Evolutionary conservation across 2,113 vertebrate species (phyloP), one percentile per base, ranked within the genome.

Genomic region (Lamprotornis superbus): DNA sequence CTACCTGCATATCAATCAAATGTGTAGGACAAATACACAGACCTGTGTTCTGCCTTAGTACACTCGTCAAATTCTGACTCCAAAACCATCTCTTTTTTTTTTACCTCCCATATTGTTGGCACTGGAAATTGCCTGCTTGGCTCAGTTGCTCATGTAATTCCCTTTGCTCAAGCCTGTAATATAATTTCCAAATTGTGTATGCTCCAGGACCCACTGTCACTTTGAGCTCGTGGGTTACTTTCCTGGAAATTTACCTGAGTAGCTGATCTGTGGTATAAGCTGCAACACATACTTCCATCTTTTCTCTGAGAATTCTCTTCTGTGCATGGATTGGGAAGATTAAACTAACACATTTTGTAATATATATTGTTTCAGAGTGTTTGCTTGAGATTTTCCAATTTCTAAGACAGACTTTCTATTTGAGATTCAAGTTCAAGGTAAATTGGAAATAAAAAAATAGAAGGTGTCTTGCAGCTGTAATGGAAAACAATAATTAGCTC

Each of bases 101-200:
- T 82, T 69, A 22, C 79, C 40, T 93, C 67, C 40, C 25, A 17
- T 77, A 46, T 80, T 95, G 55, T 55, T 94, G 85, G 82, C 88
- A 80, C 52, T 95, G 47, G 52, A 93, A 93, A 77, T 86, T 56
- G 82, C 85, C 68, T 77, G 75, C 85, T 93, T 95, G 82, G 82
- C 79, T 95, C 85, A 77, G 42, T 89, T 91, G 59, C 63, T 82
- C 42, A 42, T 73, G 57, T 85, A 85, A 75, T 93, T 93, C 59
- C 42, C 42, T 60, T 90, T 91, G 55, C 85, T 93, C 24, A 49
- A 74, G 42, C 63, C 68, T 88, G 71, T 76, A 88, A 63, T 91
- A 74, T n/a, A 1, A 77, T 73, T 93, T 93, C 79, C 63, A 90
- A 95, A 74, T 70, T 42, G 65, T 77, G 47, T 47, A 47, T 80